Base-by-base conservation (phyloP, 2,113 vertebrate genomes). In the Echinops telfairi region DNA sequence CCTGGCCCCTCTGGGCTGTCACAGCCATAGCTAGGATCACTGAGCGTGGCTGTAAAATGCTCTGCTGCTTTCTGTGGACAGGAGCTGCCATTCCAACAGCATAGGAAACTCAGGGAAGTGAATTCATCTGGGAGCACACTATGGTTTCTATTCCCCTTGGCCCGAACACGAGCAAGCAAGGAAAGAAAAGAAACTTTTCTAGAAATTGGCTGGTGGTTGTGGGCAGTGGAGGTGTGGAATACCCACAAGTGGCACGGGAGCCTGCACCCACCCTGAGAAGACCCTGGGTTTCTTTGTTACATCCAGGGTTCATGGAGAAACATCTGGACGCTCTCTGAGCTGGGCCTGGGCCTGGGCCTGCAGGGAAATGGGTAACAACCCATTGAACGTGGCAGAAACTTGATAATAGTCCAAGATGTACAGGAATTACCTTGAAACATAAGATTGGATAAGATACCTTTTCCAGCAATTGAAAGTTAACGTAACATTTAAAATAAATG, bases 341-440 rank as follows among this genome's bases (percentile, higher is more conserved):
- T 2, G 19, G 76, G n/a, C 25, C 33, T 31, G 31, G 62, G 20
- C 6, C 57, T 58, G 17, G n/a, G 70, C 27, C 70, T 20, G 6
- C 70, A 33, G 1, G 31, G n/a, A n/a, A n/a, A n/a, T n/a, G n/a
- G n/a, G 68, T 95, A 78, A 53, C 0, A 1, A 25, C 85, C 31
- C 29, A 10, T 68, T 77, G 25, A 60, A 16, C 40, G 29, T 66
- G 83, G 77, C 84, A 91, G 93, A 89, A 91, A 68, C 53, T 43
- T 19, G 60, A 81, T 79, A 58, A 0, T 8, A 70, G 47, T 83
- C 64, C 29, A 78, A 57, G 25, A 4, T 14, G 23, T 71, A 43
- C 16, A 77, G 38, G 16, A 43, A 27, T 12, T 47, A n/a, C 88
- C 77, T 57, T 16, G 20, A 81, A 77, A 36, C 38, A 2, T 4